Evolutionary conservation across 2,113 vertebrate genomes (phyloP).

Genomic region (Tinamus guttatus): DNA sequence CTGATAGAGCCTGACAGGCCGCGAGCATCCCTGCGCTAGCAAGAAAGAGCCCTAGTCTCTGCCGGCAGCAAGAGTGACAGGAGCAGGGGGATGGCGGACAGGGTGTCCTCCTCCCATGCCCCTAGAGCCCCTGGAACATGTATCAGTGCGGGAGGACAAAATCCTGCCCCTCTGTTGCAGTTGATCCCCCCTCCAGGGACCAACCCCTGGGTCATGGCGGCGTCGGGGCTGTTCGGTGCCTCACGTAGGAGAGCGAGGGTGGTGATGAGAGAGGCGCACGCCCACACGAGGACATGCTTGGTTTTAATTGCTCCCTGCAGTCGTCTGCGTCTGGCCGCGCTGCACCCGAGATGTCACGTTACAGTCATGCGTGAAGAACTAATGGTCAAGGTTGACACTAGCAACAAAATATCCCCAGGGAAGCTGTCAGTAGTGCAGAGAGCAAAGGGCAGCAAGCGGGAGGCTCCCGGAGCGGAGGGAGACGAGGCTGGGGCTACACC

Average conservation of each 20-base stretch:
- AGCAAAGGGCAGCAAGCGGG: conserved; percentile 35
- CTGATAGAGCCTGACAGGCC: conserved; percentile 31
- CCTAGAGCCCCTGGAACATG: too few species aligned
- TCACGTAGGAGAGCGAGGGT: too few species aligned
- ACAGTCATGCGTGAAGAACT: conserved; percentile 27
- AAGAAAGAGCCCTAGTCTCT: background rate
- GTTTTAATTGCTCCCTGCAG: conserved; percentile 48
- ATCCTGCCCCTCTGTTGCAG: too few species aligned
- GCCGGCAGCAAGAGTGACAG: background rate
- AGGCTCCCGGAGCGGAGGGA: background rate
- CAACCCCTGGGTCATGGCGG: background rate
- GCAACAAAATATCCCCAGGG: conserved; percentile 44
- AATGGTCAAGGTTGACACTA: conserved; percentile 28
- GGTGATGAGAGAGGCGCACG: background rate
- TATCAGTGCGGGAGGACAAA: background rate
- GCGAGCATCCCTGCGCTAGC: background rate
- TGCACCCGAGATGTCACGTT: background rate
- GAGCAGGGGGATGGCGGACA: background rate
- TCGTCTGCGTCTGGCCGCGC: background rate
- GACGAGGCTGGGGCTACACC: background rate
- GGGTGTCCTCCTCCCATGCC: background rate
- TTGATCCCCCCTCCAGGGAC: background rate
- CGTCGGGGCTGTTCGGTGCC: background rate
- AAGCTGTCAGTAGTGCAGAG: background rate
- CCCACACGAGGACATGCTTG: background rate